Evolutionary conservation across 2,888 invertebrate genomes (phyloP), one percentile per base, ranked within the genome.

Genomic region (Ceraclea dissimilis): DNA sequence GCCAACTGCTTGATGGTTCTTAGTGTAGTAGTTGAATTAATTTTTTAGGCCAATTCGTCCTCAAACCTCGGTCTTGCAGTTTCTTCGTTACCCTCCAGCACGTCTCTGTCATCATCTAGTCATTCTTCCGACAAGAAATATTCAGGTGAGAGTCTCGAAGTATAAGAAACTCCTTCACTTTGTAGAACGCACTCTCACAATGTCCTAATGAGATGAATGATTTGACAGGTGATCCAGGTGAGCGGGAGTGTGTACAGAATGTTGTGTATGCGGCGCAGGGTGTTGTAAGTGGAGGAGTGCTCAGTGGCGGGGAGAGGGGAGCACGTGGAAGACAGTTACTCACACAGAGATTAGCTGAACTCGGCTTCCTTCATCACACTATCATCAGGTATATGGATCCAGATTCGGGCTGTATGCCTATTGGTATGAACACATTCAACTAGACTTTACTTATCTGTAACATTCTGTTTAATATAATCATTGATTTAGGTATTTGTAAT

Each of bases 211-310:
- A n/a, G n/a, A n/a, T n/a, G n/a, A n/a, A n/a, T 39, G 8, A n/a
- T 39, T 4, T 39, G 4, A 13, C 16, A 43, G 43, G 33, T 26
- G 56, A 50, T n/a, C 19, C 55, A 43, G 58, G 57, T 10, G 63
- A 63, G 52, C 44, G 59, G n/a, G 75, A 79, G 50, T 67, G 85
- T 58, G 83, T 90, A 1, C 84, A 86, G 65, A 93, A 92, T 66
- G 81, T 93, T 11, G 50, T 88, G 89, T 66, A 85, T 88, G 1
- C 88, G 95, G 62, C 92, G 93, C 68, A 96, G 96, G 2, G 90
- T 96, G 58, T 87, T 83, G 82, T 22, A 18, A 11, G 19, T 19
- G 17, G 39, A 43, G 61, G 81, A 84, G 65, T 84, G 70, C 78
- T 44, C 43, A n/a, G 33, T 11, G 17, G 90, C 19, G 65, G 84